Percentiles rank a stretch among this genome's conserved stretches.
Evolutionary conservation across 2,888 invertebrate genomes (phyloP).

Genomic region (Drosophila barbarae): DNA sequence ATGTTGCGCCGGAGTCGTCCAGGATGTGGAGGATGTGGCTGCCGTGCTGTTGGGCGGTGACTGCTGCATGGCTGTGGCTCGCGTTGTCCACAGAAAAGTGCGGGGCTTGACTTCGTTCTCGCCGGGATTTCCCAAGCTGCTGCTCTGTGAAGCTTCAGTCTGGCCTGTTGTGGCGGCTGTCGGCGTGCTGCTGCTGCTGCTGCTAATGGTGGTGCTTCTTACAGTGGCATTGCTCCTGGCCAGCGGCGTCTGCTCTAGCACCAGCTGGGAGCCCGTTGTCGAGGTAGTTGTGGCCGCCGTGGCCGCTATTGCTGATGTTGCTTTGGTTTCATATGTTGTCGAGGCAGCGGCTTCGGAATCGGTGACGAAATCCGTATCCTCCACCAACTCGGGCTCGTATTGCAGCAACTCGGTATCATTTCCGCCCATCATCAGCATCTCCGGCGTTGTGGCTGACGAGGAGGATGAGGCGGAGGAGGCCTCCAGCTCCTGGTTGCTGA

Average conservation of each 20-base stretch:
- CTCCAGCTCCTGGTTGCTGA: conserved; percentile 58
- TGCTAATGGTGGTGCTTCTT: conserved; percentile 32
- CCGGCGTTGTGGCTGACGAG: conserved; percentile 38
- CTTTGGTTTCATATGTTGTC: conserved; percentile 67
- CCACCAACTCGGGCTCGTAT: conserved; percentile 52
- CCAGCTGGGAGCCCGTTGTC: conserved; percentile 45
- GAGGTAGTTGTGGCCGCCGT: conserved; percentile 44
- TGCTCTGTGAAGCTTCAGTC: conserved; percentile 39
- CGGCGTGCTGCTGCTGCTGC: conserved; percentile 38
- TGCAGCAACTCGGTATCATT: conserved; percentile 58
- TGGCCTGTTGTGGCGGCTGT: conserved; percentile 28
- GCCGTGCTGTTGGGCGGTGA: conserved; percentile 22
- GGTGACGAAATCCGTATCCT: conserved; percentile 26
- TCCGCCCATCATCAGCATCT: conserved; percentile 28
- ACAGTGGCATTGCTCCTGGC: conserved; percentile 40
- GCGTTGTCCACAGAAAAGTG: conserved; percentile 42
- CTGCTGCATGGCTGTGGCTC: conserved; percentile 33
- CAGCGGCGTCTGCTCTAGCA: conserved; percentile 58
- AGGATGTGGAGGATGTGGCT: not conserved
- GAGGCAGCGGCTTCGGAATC: conserved; percentile 29
- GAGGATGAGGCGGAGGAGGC: conserved; percentile 34
- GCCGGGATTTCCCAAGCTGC: conserved; percentile 35
- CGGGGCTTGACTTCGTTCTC: conserved; percentile 35
- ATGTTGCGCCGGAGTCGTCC: conserved; percentile 39
- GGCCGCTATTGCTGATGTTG: conserved; percentile 49